Evolutionary conservation across 2,888 invertebrate species (phyloP), one percentile per base, ranked within the genome.

Genomic region (Thera britannica): DNA sequence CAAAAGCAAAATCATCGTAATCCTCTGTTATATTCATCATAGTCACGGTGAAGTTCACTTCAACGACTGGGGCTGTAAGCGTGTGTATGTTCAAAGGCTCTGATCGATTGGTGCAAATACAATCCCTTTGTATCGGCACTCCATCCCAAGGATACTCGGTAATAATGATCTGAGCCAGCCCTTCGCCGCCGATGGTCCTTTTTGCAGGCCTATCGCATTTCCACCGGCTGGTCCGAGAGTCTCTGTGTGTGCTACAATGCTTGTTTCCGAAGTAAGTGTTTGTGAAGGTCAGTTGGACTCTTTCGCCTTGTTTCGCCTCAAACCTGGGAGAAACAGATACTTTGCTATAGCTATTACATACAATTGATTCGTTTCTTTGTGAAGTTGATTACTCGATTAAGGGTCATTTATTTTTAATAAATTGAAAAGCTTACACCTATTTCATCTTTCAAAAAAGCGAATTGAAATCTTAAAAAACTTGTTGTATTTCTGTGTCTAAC

Each of bases 11-110:
- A 82, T 96, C 96, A 66, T 96, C 95, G 81, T 97, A 96, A 90
- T 97, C 96, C 87, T 97, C 96, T 6, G 96, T 96, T 66, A 97
- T 96, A 88, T 96, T 96, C 97, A 98, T 97, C 84, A 96, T 94
- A 11, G 95, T 95, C 6, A 97, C 95, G 34, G 96, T 95, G 83
- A 97, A 97, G 80, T 95, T 96, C 0, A 97, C 94, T 84, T 96
- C 96, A 7, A 97, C 95, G 65, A 95, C 95, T 59, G 95, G 94
- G 1, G 97, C 95, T 11, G 96, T 96, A 72, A 97, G 93, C 35
- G 96, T 96, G 72, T 95, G 95, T 73, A 96, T 92, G 67, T 95
- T 93, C 56, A 96, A 88, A 23, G 95, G 95, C 67, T 96, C 95
- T 60, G 95, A 94, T 74, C 96, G 93, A 83, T 96, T 96, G 36